A percentile compares a stretch with the other conserved stretches of the same genome.
Conservation (phyloP, 2,113 vertebrate genomes). For the Tapirus terrestris region DNA sequence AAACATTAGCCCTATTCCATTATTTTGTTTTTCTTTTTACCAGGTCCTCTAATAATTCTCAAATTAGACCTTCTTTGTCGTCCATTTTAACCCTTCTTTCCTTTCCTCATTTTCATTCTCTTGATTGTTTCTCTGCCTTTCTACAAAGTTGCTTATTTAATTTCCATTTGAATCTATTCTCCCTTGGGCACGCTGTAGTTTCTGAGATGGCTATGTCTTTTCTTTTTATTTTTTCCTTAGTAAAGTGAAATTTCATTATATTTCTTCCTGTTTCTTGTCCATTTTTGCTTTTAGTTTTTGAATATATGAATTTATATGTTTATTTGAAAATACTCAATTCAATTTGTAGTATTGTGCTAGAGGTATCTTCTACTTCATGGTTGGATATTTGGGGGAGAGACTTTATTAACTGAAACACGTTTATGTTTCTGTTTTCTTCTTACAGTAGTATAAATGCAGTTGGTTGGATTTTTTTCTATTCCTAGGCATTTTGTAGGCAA, state of each 20-base stretch:
- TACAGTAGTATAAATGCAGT: neutral
- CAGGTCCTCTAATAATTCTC: too few relatives aligned
- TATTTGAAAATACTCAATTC: constrained; percentile 6
- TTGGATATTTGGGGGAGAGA: neutral
- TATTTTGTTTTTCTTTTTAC: too few relatives aligned
- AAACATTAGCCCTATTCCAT: too few relatives aligned
- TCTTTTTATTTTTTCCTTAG: neutral
- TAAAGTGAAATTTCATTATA: neutral
- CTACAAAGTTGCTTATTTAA: neutral
- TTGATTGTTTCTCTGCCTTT: too few relatives aligned
- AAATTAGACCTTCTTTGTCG: too few relatives aligned
- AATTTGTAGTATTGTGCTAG: neutral
- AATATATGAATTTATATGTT: neutral
- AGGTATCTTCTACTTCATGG: neutral
- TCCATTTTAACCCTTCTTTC: too few relatives aligned
- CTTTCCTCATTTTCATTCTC: too few relatives aligned
- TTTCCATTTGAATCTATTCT: neutral
- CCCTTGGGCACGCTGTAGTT: neutral
- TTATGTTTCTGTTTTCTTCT: neutral
- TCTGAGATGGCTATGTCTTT: neutral
- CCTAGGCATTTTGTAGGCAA: neutral
- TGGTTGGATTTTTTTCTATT: neutral
- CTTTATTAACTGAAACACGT: neutral
- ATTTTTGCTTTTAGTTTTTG: constrained; percentile 7
- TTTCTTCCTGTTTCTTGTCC: neutral